Evolutionary conservation across 2,888 invertebrate species (phyloP).

Genomic region (Andricus curvator): DNA sequence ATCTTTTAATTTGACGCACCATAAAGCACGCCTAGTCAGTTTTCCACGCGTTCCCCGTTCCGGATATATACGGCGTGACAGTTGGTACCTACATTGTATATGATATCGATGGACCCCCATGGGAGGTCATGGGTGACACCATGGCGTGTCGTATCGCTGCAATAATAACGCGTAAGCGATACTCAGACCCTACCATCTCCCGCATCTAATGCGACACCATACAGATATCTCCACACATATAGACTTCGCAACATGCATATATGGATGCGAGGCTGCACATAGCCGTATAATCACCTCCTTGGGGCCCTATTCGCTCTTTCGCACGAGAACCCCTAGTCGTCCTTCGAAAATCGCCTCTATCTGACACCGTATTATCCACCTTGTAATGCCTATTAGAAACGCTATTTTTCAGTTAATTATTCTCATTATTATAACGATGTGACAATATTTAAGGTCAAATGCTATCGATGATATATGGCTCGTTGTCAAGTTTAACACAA

Average conservation of each 20-base stretch:
- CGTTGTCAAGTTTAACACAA: not conserved
- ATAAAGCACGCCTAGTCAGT: conserved; percentile 76
- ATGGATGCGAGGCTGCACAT: conserved; percentile 46
- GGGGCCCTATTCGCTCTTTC: conserved; percentile 73
- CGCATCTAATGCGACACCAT: conserved; percentile 70
- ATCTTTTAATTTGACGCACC: conserved; percentile 78
- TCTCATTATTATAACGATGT: conserved; percentile 33
- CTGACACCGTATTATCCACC: conserved; percentile 61
- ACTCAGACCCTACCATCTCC: conserved; percentile 62
- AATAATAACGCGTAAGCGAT: conserved; percentile 78
- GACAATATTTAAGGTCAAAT: not conserved
- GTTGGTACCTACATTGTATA: conserved; percentile 74
- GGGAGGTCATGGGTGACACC: conserved; percentile 76
- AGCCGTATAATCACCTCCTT: conserved; percentile 73
- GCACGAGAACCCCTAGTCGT: conserved; percentile 55
- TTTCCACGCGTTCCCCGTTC: conserved; percentile 63
- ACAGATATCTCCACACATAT: conserved; percentile 59
- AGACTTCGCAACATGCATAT: conserved; percentile 46
- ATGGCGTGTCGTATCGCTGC: conserved; percentile 76
- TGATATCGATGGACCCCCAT: conserved; percentile 71
- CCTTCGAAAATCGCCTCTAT: conserved; percentile 60
- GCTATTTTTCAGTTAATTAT: conserved; percentile 41
- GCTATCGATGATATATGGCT: not conserved
- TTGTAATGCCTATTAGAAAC: conserved; percentile 53
- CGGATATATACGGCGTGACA: conserved; percentile 66